Evolutionary conservation across 2,797 vertebrate species (phyloP).

Genomic region (Semotilus atromaculatus): DNA sequence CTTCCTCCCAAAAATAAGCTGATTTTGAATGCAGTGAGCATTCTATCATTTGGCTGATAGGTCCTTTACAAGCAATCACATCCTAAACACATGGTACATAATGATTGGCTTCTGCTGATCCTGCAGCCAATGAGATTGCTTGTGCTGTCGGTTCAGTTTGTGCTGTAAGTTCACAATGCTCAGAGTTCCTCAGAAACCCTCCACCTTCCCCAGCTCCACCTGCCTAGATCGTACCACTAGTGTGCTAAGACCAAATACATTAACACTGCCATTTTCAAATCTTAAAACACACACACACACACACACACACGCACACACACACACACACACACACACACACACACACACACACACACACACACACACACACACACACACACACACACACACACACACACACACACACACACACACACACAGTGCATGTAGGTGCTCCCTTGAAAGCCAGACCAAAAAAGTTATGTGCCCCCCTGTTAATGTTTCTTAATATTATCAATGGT

Average conservation of each 20-base stretch:
- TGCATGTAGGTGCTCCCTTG: too few species aligned
- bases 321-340: too few species aligned
- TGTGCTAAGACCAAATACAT: too few species aligned
- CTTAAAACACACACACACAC: too few species aligned
- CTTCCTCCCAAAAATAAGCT: constrained; percentile 33
- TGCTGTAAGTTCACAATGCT: background rate
- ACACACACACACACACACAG: too few species aligned
- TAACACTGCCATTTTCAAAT: too few species aligned
- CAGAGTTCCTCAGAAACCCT: background rate
- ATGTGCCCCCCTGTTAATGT: background rate
- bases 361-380: too few species aligned
- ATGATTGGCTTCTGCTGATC: background rate
- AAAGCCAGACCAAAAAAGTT: too few species aligned
- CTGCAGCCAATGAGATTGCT: background rate
- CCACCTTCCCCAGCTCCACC: background rate
- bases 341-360: too few species aligned
- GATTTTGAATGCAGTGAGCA: constrained; percentile 32
- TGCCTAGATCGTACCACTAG: too few species aligned
- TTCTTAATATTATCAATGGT: background rate
- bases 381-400: too few species aligned
- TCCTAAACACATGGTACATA: background rate
- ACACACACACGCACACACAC: too few species aligned
- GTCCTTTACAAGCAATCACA: background rate
- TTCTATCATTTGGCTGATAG: constrained; percentile 47
- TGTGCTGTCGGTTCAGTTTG: background rate